Percentiles rank a stretch among this genome's conserved stretches.
phyloP scores from a whole-genome alignment of 2,113 vertebrate species.

The Triplophysa rosa region DNA sequence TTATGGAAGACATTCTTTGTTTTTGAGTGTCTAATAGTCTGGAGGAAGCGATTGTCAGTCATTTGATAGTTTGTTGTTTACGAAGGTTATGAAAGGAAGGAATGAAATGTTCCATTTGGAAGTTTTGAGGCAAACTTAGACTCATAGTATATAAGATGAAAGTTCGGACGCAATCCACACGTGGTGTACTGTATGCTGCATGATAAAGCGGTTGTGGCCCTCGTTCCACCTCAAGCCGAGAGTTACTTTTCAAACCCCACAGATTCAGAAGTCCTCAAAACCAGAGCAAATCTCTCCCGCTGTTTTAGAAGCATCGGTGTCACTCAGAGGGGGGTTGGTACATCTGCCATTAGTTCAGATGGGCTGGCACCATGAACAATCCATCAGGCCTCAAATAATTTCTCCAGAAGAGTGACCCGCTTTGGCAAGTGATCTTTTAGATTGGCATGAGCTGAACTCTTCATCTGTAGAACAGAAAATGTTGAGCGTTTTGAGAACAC shows the following conservation, averaged over 20 bases:
- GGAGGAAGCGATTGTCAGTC: neutral
- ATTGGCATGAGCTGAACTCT: neutral
- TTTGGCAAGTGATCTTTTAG: conserved; percentile 6
- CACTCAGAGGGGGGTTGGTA: neutral
- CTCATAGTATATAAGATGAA: neutral
- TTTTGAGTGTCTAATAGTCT: neutral
- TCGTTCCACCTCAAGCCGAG: neutral
- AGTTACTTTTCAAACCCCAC: neutral
- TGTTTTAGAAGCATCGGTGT: neutral
- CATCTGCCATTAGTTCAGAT: neutral
- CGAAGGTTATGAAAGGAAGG: neutral
- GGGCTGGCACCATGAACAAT: neutral
- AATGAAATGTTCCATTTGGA: neutral
- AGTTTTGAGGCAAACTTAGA: neutral
- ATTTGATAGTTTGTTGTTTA: conserved; percentile 1
- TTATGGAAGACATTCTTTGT: neutral
- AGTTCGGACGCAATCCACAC: neutral
- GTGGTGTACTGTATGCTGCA: no score
- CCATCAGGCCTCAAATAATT: neutral
- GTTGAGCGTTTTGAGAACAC: neutral
- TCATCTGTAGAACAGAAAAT: neutral
- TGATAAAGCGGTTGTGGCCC: neutral
- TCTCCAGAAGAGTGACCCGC: conserved; percentile 6
- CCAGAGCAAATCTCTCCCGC: neutral
- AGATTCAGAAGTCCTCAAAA: neutral